Percentiles rank a stretch among this genome's conserved stretches.
Evolutionary conservation across 2,797 vertebrate species (phyloP).

Genomic region (Myoxocephalus aenaeus): DNA sequence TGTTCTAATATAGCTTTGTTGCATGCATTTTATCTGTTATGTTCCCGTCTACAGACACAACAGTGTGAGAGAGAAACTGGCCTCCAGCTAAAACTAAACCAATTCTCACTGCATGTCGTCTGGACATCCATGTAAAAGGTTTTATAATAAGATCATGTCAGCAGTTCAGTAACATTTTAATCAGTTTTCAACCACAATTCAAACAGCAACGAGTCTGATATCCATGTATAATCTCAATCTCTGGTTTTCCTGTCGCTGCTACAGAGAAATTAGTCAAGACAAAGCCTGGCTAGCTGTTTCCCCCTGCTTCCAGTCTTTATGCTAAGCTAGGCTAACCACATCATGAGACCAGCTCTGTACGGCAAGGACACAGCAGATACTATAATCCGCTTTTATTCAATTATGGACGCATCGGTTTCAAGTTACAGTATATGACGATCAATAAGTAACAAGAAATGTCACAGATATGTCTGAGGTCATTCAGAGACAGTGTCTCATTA

Average conservation of each 20-base stretch:
- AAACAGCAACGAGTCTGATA: neutral
- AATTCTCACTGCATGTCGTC: no score
- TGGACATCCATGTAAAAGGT: no score
- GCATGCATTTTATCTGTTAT: no score
- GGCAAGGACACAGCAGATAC: neutral
- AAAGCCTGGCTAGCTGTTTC: neutral
- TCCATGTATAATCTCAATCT: neutral
- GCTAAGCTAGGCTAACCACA: constrained; percentile 1
- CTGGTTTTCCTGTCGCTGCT: neutral
- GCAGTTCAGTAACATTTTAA: neutral
- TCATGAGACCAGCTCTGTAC: neutral
- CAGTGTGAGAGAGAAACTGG: no score
- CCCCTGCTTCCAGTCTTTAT: neutral
- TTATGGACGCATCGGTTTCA: neutral
- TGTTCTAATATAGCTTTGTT: no score
- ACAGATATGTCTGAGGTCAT: neutral
- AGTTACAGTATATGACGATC: neutral
- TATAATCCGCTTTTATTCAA: neutral
- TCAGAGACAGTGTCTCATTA: neutral
- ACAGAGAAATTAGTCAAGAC: neutral
- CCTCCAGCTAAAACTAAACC: no score
- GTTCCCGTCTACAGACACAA: no score
- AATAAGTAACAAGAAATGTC: neutral
- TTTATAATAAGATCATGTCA: no score
- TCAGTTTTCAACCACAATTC: neutral